These are phyloP conservation scores for Sterna hirundo DNA, from an alignment of 2,113 vertebrate genomes.

Conservation along the genomic window DNA sequence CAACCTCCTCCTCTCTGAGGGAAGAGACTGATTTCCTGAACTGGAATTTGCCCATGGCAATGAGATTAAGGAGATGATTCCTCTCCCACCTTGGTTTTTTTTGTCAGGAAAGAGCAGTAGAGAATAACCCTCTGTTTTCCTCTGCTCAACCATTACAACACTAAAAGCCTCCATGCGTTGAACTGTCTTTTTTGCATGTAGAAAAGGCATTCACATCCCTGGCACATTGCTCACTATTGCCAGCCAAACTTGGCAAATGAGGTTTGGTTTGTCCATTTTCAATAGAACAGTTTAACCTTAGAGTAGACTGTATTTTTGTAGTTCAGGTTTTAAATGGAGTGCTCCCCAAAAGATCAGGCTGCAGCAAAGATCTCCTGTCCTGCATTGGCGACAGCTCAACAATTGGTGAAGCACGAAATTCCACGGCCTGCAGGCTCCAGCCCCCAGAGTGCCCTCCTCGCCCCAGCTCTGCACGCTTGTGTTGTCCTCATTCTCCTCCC, in stretches of 20 bases:
- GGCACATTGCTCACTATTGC: background rate
- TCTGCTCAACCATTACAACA: background rate
- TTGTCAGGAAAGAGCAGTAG: background rate
- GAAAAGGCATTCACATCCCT: background rate
- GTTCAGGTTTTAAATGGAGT: background rate
- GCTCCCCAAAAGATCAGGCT: background rate
- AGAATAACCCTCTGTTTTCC: background rate
- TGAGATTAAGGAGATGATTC: background rate
- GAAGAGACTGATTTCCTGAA: background rate
- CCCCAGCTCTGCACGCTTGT: accelerated
- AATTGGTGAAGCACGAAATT: background rate
- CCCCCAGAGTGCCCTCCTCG: too few relatives aligned
- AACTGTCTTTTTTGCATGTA: background rate
- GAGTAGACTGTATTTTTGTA: background rate
- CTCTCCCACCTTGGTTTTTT: background rate
- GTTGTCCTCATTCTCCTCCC: background rate
- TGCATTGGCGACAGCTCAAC: background rate
- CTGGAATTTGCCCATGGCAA: background rate
- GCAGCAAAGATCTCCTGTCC: background rate
- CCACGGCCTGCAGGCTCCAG: background rate
- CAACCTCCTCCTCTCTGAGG: accelerated
- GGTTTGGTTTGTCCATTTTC: background rate
- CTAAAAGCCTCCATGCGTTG: background rate
- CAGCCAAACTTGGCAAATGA: background rate
- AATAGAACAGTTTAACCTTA: background rate